Conservation (phyloP, 2,888 invertebrate genomes). For the Halictus ligatus region DNA sequence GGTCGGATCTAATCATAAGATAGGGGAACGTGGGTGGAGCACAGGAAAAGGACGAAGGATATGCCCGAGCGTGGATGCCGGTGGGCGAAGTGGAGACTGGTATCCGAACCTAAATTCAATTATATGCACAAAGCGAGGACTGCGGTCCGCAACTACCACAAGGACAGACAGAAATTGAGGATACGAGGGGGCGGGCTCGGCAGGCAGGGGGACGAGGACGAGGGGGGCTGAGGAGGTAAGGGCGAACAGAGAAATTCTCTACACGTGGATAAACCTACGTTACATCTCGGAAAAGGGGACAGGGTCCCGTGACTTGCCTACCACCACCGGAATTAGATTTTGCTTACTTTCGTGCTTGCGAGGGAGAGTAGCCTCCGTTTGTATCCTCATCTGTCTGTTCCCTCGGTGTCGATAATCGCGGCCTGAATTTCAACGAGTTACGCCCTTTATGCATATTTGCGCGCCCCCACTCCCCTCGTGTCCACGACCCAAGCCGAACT, state of each 20-base stretch:
- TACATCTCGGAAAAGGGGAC: constrained; percentile 55
- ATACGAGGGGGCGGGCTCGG: constrained; percentile 36
- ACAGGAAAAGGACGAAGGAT: constrained; percentile 49
- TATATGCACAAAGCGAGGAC: constrained; percentile 81
- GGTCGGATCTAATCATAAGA: constrained; percentile 55
- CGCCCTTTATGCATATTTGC: constrained; percentile 53
- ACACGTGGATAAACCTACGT: constrained; percentile 63
- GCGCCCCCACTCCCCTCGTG: no score
- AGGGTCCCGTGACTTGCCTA: constrained; percentile 60
- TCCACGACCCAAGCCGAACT: background rate
- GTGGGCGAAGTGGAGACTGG: constrained; percentile 61
- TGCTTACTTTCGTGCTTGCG: constrained; percentile 51
- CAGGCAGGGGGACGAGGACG: constrained; percentile 17
- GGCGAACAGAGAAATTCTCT: constrained; percentile 51
- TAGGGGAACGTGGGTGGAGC: constrained; percentile 2
- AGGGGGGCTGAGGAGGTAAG: constrained; percentile 30
- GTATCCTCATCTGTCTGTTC: constrained; percentile 41
- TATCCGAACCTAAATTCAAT: constrained; percentile 80
- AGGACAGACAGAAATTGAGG: constrained; percentile 61
- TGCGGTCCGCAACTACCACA: constrained; percentile 74
- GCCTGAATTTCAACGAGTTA: constrained; percentile 58
- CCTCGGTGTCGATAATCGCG: constrained; percentile 55
- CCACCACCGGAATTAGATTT: constrained; percentile 66
- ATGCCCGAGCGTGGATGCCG: constrained; percentile 27
- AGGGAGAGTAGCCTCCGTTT: constrained; percentile 39